Base-by-base conservation (phyloP, 2,797 vertebrate species). In the Emys orbicularis region DNA sequence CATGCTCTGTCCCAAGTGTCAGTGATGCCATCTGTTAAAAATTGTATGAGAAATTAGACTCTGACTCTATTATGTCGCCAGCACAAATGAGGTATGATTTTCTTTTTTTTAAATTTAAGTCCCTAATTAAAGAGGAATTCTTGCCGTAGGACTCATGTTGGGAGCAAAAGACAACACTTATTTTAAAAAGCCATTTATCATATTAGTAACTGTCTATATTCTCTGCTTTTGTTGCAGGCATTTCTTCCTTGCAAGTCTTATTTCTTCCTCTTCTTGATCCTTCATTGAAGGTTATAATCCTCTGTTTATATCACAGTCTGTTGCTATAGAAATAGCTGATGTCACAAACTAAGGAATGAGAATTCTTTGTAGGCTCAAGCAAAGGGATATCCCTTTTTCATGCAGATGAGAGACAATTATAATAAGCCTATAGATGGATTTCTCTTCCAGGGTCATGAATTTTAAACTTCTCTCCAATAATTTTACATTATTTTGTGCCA, bases 231-330 rank as follows among this genome's bases (percentile, higher is more conserved):
- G 52, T 92, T 84, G 29, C 86, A 96, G 82, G 68, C 44, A 84
- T 84, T 96, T 96, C 5, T 88, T 52, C 74, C 27, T 82, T 90
- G 23, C 21, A 93, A 94, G 95, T 90, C 41, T 16, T 83, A 77
- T 81, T 96, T 96, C 88, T 96, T 93, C 76, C 90, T 97, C 92
- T 83, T 86, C 86, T 92, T 94, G 85, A 97, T 96, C 84, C 54
- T 84, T 95, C 84, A 96, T 94, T 97, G 96, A 97, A 96, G 83
- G 61, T 91, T 95, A 90, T 84, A 96, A 97, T 97, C 95, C 94
- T 91, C 25, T 97, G 96, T 96, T 84, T 97, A 97, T 92, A 86
- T 90, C 37, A 87, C 50, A 96, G 86, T 96, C 91, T 97, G 89
- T 96, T 94, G 87, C 90, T 94, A 91, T 91, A 94, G 96, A 94